A percentile compares a stretch with the other conserved stretches of the same genome.
Evolutionary conservation across 2,888 invertebrate genomes (phyloP).

Genomic region (Tuberolachnus salignus): DNA sequence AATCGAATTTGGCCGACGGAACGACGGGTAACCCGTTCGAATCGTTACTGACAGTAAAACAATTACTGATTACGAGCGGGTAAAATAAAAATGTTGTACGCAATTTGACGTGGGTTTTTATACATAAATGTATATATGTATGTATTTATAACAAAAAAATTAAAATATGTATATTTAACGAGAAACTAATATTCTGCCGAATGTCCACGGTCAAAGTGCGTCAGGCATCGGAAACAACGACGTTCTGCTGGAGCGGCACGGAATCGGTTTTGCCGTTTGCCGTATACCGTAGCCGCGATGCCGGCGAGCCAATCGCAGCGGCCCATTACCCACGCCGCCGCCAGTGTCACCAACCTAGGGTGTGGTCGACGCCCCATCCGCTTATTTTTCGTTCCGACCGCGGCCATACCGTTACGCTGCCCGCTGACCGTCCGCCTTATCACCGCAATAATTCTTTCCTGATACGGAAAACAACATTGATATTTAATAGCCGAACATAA

Average conservation of each 20-base stretch:
- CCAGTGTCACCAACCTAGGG: slow-evolving; percentile 45
- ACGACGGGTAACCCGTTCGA: neutral
- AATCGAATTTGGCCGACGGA: slow-evolving; percentile 15
- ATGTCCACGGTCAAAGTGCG: slow-evolving; percentile 6
- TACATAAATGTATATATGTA: slow-evolving; percentile 2
- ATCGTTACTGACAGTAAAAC: neutral
- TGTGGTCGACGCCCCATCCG: slow-evolving; percentile 16
- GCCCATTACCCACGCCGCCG: slow-evolving; percentile 26
- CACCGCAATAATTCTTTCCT: neutral
- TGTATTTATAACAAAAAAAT: neutral
- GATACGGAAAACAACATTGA: neutral
- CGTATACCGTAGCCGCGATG: slow-evolving; percentile 12
- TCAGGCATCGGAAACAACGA: slow-evolving; percentile 39
- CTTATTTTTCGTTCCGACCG: neutral
- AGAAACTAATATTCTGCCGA: neutral
- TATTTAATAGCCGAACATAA: neutral
- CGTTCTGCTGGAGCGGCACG: slow-evolving; percentile 30
- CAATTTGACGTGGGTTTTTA: neutral
- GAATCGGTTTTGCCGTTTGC: slow-evolving; percentile 50
- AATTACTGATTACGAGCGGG: neutral
- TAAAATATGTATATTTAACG: slow-evolving; percentile 24
- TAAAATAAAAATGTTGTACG: neutral
- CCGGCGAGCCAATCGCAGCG: slow-evolving; percentile 37
- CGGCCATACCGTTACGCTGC: neutral
- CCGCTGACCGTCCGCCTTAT: neutral